These are phyloP conservation scores for Hybognathus amarus DNA, from an alignment of 2,797 vertebrate species.

Conservation along the genomic window DNA sequence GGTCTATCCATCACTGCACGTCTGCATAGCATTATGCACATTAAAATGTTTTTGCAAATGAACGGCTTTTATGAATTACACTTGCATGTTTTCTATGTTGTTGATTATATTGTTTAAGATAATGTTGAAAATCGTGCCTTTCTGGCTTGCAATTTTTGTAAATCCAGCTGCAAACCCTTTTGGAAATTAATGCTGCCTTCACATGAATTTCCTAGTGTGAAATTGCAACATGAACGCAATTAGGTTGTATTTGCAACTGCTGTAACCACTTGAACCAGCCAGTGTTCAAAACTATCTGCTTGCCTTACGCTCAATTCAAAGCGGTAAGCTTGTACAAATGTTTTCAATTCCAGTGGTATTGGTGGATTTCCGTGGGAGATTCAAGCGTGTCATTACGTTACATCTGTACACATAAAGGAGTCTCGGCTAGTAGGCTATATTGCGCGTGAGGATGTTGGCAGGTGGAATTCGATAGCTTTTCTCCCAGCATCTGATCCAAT, in stretches of 20 bases:
- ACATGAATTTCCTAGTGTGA: neutral
- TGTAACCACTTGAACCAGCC: too few relatives aligned
- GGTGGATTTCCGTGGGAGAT: too few relatives aligned
- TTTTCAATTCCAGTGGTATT: too few relatives aligned
- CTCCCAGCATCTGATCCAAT: too few relatives aligned
- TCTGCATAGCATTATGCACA: slow-evolving; percentile 7
- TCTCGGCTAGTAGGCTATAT: too few relatives aligned
- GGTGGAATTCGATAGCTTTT: too few relatives aligned
- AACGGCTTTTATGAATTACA: neutral
- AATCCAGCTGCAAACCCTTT: neutral
- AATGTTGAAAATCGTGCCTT: neutral
- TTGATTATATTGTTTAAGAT: neutral
- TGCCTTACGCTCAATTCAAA: too few relatives aligned
- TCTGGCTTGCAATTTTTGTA: neutral
- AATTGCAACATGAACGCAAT: neutral
- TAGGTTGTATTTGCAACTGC: neutral
- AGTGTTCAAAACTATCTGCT: too few relatives aligned
- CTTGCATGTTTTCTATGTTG: neutral
- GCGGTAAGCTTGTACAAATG: too few relatives aligned
- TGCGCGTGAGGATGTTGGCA: too few relatives aligned
- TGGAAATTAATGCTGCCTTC: neutral
- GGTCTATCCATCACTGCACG: neutral
- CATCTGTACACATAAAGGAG: too few relatives aligned
- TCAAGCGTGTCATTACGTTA: too few relatives aligned
- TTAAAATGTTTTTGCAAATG: neutral